Conservation (phyloP, 2,888 invertebrate genomes). For the Drosophila subquinaria region DNA sequence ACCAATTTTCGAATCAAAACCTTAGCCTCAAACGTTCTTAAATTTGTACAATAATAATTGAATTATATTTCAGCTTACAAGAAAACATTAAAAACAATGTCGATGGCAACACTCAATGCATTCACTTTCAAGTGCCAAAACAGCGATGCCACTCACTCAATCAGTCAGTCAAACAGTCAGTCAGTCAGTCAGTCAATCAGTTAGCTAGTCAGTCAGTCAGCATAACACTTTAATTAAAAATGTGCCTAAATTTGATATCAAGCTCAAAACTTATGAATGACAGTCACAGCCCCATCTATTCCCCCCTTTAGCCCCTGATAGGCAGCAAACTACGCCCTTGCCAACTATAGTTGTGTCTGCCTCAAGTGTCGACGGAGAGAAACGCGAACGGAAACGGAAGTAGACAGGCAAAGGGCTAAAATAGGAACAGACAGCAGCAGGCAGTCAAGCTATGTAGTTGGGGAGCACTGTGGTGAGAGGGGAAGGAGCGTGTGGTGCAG, state of each 20-base stretch:
- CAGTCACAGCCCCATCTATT: constrained; percentile 17
- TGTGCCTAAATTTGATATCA: constrained; percentile 49
- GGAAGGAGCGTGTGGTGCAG: neutral
- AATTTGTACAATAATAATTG: too few species aligned
- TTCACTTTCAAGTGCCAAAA: constrained; percentile 25
- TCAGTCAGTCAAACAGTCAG: constrained; percentile 11
- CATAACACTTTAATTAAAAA: constrained; percentile 73
- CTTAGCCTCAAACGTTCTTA: too few species aligned
- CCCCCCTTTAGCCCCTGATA: neutral
- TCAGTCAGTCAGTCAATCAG: constrained; percentile 21
- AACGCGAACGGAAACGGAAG: constrained; percentile 62
- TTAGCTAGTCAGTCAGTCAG: constrained; percentile 32
- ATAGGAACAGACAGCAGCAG: constrained; percentile 22
- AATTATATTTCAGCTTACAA: neutral
- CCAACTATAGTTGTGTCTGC: constrained; percentile 35
- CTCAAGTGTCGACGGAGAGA: constrained; percentile 54
- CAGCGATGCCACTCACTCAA: constrained; percentile 24
- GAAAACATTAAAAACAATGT: neutral
- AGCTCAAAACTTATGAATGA: constrained; percentile 62
- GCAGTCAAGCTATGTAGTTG: neutral
- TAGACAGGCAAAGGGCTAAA: constrained; percentile 51
- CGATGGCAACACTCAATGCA: constrained; percentile 8
- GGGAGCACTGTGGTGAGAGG: neutral
- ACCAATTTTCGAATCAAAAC: too few species aligned
- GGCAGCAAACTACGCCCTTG: constrained; percentile 26